These are phyloP conservation scores for Mechanitis messenoides DNA, from an alignment of 2,888 invertebrate species.

Conservation along the genomic window DNA sequence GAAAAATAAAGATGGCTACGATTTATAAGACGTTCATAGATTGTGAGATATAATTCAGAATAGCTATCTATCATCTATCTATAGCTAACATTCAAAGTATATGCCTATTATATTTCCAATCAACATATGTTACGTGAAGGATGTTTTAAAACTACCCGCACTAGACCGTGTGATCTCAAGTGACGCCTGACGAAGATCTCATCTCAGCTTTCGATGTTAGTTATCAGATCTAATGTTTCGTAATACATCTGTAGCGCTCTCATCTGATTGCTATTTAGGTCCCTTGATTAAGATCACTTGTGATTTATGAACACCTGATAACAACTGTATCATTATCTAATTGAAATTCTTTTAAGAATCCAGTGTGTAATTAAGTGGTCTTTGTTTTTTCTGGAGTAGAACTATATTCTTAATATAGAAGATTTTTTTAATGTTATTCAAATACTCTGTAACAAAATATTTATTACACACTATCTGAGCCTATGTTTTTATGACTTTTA, in stretches of 20 bases:
- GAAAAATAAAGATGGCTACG: too few species aligned
- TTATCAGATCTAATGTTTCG: constrained; percentile 69
- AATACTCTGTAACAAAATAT: too few species aligned
- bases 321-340: constrained; percentile 9
- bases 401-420: too few species aligned
- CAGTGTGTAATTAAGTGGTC: neutral
- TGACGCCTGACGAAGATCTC: constrained; percentile 45
- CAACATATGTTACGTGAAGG: neutral
- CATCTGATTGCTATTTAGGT: constrained; percentile 45
- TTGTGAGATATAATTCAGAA: too few species aligned
- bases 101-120: neutral
- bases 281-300: constrained; percentile 50
- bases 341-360: neutral
- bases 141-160: neutral
- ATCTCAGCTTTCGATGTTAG: constrained; percentile 49
- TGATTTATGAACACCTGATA: constrained; percentile 44
- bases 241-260: constrained; percentile 52
- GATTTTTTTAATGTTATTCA: too few species aligned
- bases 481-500: too few species aligned
- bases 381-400: constrained; percentile 4
- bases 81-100: neutral
- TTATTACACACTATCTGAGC: too few species aligned
- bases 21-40: too few species aligned
- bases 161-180: constrained; percentile 1
- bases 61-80: too few species aligned